A percentile compares a stretch with the other conserved stretches of the same genome.
phyloP scores from a whole-genome alignment of 2,888 invertebrate species.

The Linnaemya tessellans region DNA sequence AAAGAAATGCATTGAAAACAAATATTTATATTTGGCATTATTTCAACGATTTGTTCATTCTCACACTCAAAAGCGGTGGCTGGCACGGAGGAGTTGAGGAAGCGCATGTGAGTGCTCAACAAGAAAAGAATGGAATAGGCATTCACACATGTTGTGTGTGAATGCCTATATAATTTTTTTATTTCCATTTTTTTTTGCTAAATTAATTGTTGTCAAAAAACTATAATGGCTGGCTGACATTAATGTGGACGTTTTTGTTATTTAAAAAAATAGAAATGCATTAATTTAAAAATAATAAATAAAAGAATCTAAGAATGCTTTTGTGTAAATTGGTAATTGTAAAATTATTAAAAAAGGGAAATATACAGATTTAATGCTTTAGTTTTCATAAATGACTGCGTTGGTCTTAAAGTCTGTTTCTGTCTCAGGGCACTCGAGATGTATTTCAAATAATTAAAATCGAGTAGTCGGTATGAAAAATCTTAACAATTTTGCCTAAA shows the following conservation, averaged over 20 bases:
- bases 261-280: constrained; percentile 11
- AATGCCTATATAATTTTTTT: constrained; percentile 29
- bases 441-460: too few species aligned
- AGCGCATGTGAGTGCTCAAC: not conserved
- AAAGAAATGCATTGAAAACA: constrained; percentile 42
- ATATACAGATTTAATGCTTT: not conserved
- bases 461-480: too few species aligned
- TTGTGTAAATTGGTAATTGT: constrained; percentile 15
- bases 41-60: constrained; percentile 66
- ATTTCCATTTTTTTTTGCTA: not conserved
- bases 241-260: constrained; percentile 11
- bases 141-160: constrained; percentile 54
- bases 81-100: constrained; percentile 17
- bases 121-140: constrained; percentile 37
- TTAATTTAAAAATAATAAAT: constrained; percentile 15
- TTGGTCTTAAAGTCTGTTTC: too few species aligned
- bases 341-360: not conserved
- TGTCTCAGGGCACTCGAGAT: too few species aligned
- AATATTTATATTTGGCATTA: constrained; percentile 60
- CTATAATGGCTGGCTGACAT: constrained; percentile 48
- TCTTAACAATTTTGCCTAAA: too few species aligned
- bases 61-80: constrained; percentile 3
- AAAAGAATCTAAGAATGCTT: not conserved
- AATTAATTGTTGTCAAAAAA: constrained; percentile 62
- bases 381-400: too few species aligned